phyloP scores from a whole-genome alignment of 2,113 vertebrate species.

The Tyto alba region DNA sequence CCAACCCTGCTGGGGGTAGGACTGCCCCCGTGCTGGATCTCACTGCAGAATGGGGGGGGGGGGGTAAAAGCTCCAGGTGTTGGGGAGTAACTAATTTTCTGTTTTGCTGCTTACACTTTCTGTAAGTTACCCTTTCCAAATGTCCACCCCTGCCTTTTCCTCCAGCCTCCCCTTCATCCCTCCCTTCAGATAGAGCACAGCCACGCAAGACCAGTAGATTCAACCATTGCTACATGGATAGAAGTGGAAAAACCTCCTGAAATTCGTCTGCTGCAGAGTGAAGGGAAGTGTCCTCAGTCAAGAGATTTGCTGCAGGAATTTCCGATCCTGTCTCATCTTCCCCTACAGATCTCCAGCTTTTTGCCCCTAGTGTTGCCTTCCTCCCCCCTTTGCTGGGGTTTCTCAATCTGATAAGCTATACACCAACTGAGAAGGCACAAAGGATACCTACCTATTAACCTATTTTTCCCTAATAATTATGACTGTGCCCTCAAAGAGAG shows the following conservation, averaged over 20 bases:
- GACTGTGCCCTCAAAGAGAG: background rate
- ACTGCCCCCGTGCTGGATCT: background rate
- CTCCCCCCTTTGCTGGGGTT: background rate
- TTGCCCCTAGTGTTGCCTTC: background rate
- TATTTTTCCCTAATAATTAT: background rate
- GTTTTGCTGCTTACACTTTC: background rate
- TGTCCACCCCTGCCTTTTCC: background rate
- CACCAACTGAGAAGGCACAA: background rate
- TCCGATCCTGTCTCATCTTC: background rate
- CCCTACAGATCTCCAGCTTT: background rate
- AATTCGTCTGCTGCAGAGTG: background rate
- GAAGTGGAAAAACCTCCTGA: background rate
- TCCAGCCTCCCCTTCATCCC: background rate
- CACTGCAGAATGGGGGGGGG: background rate
- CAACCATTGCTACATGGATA: background rate
- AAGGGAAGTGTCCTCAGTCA: background rate
- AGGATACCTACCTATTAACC: background rate
- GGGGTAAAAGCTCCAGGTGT: background rate
- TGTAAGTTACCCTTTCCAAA: background rate
- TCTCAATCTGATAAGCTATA: background rate
- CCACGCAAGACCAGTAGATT: background rate
- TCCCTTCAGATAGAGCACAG: background rate
- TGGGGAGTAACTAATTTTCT: background rate
- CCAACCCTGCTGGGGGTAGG: background rate
- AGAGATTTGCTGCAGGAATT: background rate